Conservation (phyloP, 2,797 vertebrate species). For the Peromyscus eremicus region DNA sequence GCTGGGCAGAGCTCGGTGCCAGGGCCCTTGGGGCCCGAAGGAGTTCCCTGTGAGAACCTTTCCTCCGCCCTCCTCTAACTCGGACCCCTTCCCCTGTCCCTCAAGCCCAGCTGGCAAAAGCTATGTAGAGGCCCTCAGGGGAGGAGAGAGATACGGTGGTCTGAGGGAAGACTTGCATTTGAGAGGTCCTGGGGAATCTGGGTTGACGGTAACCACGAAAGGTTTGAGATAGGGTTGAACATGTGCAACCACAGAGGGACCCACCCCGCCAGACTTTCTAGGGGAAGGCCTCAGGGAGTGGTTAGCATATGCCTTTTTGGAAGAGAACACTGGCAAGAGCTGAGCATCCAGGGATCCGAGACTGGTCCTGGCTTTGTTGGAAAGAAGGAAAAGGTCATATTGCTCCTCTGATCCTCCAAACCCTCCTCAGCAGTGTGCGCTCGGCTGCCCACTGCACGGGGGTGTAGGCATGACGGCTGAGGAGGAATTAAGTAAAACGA, state of each 20-base stretch:
- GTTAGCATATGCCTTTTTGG: not conserved
- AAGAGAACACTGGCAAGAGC: not conserved
- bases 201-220: not conserved
- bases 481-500: not conserved
- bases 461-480: not conserved
- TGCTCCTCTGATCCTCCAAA: not conserved
- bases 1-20: slow-evolving; percentile 28
- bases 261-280: not conserved
- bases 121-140: not conserved
- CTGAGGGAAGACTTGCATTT: not conserved
- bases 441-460: not conserved
- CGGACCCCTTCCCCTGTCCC: not conserved
- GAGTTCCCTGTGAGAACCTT: not conserved
- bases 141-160: not conserved
- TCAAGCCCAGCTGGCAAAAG: not conserved
- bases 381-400: not conserved
- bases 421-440: not conserved
- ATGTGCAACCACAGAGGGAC: not conserved
- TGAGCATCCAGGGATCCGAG: not conserved
- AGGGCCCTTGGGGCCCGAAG: slow-evolving; percentile 32
- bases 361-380: not conserved
- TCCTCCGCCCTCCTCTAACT: not conserved
- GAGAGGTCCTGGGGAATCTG: not conserved
- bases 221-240: not conserved
- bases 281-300: not conserved